These are phyloP conservation scores for Callosobruchus maculatus DNA, from an alignment of 2,888 invertebrate species.

Conservation along the genomic window DNA sequence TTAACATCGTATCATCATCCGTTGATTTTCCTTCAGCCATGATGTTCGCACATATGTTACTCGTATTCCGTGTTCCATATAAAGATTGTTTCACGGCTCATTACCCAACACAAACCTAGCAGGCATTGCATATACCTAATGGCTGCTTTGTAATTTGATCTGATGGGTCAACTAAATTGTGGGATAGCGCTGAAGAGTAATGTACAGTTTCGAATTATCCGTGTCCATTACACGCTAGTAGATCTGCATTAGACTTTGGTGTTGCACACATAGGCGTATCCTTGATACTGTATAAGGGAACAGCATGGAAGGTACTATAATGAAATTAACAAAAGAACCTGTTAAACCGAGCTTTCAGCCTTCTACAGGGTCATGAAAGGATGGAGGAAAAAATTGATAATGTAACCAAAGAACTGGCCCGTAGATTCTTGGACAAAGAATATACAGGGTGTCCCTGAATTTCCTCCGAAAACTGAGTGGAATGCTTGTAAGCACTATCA, in stretches of 20 bases:
- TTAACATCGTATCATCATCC: neutral
- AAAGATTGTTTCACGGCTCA: neutral
- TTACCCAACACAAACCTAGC: neutral
- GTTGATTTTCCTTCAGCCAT: neutral
- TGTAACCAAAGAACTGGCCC: no score
- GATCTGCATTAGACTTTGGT: neutral
- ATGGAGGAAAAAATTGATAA: no score
- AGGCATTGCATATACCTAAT: neutral
- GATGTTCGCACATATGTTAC: neutral
- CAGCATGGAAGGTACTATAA: neutral
- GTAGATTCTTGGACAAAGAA: no score
- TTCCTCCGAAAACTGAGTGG: no score
- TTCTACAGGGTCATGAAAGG: no score
- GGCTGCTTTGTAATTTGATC: neutral
- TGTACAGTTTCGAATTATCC: neutral
- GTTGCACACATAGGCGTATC: neutral
- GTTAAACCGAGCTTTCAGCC: no score
- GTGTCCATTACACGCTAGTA: neutral
- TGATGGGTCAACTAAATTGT: neutral
- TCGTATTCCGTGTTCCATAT: neutral
- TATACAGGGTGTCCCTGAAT: no score
- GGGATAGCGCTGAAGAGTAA: neutral
- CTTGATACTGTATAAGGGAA: neutral
- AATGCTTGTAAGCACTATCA: no score
- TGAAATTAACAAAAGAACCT: no score